phyloP scores from a whole-genome alignment of 2,797 vertebrate species.

The Eulemur mongoz region DNA sequence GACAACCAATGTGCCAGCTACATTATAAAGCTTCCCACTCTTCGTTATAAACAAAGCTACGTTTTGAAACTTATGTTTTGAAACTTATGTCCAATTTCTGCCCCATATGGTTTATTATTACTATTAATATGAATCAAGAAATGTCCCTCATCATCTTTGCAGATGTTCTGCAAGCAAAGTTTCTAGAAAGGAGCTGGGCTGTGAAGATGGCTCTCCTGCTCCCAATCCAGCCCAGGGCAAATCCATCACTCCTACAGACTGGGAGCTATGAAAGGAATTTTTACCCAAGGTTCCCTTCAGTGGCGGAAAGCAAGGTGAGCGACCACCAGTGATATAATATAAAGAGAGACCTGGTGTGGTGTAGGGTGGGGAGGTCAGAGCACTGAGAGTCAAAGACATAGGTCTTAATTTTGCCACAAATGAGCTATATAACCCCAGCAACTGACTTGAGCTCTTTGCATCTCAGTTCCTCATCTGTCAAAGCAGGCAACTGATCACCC shows the following conservation, averaged over 20 bases:
- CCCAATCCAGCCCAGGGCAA: neutral
- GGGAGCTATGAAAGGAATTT: neutral
- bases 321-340: no score
- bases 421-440: neutral
- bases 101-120: neutral
- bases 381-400: neutral
- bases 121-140: neutral
- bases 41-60: neutral
- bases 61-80: conserved; percentile 26
- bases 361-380: neutral
- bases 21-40: neutral
- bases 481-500: neutral
- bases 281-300: neutral
- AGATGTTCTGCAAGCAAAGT: neutral
- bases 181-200: neutral
- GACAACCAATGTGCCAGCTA: neutral
- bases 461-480: neutral
- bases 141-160: neutral
- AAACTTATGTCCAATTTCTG: conserved; percentile 7
- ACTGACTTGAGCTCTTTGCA: neutral
- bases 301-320: neutral
- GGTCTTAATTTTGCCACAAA: neutral
- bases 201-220: neutral
- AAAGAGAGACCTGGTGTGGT: no score
- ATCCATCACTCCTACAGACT: neutral